Percentiles rank a stretch among this genome's conserved stretches.
Conservation (phyloP, 2,113 vertebrate genomes). For the Haemorhous mexicanus region DNA sequence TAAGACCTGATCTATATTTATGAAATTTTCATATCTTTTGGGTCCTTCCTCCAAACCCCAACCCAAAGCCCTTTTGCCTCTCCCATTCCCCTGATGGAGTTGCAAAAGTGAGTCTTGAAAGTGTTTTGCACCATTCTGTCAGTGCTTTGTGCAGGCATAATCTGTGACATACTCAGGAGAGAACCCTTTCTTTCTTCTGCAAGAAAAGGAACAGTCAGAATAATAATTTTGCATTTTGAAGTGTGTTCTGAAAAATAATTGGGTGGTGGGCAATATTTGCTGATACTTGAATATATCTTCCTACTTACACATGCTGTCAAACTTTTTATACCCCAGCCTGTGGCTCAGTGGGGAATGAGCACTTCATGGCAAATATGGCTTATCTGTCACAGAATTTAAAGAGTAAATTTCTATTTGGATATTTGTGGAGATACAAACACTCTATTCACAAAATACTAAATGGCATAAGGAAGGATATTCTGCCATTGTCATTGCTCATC, state of each 20-base stretch:
- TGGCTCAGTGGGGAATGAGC: background rate
- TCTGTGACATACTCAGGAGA: background rate
- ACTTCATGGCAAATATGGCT: background rate
- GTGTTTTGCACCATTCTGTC: background rate
- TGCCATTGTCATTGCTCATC: background rate
- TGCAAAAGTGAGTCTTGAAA: background rate
- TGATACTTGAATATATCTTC: background rate
- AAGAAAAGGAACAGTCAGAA: background rate
- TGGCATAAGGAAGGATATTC: background rate
- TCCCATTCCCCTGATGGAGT: background rate
- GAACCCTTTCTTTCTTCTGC: background rate
- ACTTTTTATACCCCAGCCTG: background rate
- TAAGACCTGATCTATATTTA: background rate
- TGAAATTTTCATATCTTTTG: background rate
- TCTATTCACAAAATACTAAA: background rate
- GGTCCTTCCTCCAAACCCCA: background rate
- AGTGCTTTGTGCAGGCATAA: background rate
- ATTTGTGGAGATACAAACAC: background rate
- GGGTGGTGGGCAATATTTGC: background rate
- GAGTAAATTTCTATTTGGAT: background rate
- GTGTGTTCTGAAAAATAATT: background rate
- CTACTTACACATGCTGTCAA: background rate
- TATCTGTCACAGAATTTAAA: background rate
- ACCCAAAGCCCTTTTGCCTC: background rate
- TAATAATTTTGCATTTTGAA: background rate